phyloP scores from a whole-genome alignment of 2,888 invertebrate genomes.

The Himalopsyche kuldschensis region DNA sequence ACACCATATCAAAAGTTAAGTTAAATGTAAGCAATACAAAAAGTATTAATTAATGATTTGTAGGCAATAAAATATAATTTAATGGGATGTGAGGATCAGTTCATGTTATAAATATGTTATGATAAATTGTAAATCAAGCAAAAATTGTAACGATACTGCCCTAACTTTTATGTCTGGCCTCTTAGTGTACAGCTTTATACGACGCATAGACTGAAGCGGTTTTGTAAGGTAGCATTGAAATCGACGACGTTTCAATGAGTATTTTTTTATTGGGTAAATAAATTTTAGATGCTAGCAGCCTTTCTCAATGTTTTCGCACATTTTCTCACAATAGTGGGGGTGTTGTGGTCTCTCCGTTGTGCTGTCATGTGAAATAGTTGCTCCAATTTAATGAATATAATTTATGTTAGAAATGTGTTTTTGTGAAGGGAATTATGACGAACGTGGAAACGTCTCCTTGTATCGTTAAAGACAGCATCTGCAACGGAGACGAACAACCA shows the following conservation, averaged over 20 bases:
- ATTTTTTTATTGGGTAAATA: background rate
- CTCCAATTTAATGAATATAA: background rate
- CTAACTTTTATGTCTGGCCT: background rate
- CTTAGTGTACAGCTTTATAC: background rate
- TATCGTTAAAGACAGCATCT: conserved; percentile 7
- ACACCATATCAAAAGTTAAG: too few relatives aligned
- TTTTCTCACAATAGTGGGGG: background rate
- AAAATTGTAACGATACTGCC: too few relatives aligned
- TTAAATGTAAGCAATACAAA: too few relatives aligned
- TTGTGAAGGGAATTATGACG: conserved; percentile 22
- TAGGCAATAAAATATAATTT: too few relatives aligned
- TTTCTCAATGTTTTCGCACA: background rate
- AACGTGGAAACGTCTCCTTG: conserved; percentile 17
- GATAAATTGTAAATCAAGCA: too few relatives aligned
- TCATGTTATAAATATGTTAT: too few relatives aligned
- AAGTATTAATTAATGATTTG: too few relatives aligned
- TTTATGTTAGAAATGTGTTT: conserved; percentile 17
- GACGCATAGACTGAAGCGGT: background rate
- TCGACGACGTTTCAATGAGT: background rate
- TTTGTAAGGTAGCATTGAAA: background rate
- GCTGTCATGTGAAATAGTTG: conserved; percentile 7
- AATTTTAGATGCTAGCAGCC: background rate
- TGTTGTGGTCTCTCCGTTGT: conserved; percentile 8
- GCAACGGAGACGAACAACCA: conserved; percentile 6
- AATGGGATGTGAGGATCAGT: too few relatives aligned